Conservation (phyloP, 2,888 invertebrate species). For the Pseudoips prasinana region DNA sequence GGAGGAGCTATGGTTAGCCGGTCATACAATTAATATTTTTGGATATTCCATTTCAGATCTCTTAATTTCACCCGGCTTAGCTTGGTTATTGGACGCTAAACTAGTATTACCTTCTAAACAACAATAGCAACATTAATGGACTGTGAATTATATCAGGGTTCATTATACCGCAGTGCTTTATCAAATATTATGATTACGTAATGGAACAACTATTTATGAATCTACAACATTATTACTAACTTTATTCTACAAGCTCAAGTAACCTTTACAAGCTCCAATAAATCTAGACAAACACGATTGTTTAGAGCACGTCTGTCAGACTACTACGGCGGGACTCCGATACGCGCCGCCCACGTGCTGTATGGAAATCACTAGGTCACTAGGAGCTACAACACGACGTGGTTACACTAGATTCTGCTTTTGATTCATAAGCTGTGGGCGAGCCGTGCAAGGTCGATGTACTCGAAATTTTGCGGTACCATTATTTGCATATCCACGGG, state of each 20-base stretch:
- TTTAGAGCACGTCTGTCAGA: slow-evolving; percentile 29
- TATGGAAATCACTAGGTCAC: slow-evolving; percentile 80
- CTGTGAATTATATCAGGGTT: too few relatives aligned
- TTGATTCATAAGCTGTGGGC: slow-evolving; percentile 72
- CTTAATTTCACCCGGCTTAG: too few relatives aligned
- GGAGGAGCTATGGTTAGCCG: too few relatives aligned
- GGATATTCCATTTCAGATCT: too few relatives aligned
- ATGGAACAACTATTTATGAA: not conserved
- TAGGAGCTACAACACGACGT: slow-evolving; percentile 55
- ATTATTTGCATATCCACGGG: slow-evolving; percentile 71
- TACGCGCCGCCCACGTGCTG: slow-evolving; percentile 56
- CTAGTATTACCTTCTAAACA: too few relatives aligned
- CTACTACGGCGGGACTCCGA: slow-evolving; percentile 36
- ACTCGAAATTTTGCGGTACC: slow-evolving; percentile 74
- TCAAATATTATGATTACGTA: not conserved
- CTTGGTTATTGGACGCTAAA: too few relatives aligned
- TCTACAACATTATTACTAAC: not conserved
- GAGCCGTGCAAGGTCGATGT: slow-evolving; percentile 72
- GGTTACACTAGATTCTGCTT: slow-evolving; percentile 56
- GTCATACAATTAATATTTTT: too few relatives aligned
- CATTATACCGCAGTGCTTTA: too few relatives aligned
- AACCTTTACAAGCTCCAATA: slow-evolving; percentile 26
- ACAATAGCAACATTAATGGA: too few relatives aligned
- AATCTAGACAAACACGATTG: slow-evolving; percentile 32
- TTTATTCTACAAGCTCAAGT: slow-evolving; percentile 11